Evolutionary conservation across 2,888 invertebrate genomes (phyloP).

Genomic region (Sminthurinus aureus): DNA sequence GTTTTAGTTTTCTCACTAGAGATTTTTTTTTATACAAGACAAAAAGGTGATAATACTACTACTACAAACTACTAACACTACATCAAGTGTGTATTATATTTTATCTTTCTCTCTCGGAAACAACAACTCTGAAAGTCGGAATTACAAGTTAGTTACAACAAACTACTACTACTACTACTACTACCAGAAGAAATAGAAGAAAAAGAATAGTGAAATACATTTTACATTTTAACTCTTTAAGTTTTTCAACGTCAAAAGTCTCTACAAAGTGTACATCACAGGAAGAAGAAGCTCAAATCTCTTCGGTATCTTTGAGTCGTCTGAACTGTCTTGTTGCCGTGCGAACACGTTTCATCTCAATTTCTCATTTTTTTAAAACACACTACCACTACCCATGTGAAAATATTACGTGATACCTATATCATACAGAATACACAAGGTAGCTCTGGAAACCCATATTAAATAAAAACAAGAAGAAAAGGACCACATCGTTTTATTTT

Average conservation of each 20-base stretch:
- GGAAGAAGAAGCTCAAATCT: conserved; percentile 5
- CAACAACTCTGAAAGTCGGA: background rate
- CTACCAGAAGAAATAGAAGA: background rate
- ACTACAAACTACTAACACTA: too few species aligned
- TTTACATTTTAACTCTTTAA: background rate
- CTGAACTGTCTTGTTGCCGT: conserved; percentile 39
- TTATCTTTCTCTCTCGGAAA: background rate
- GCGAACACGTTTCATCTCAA: conserved; percentile 46
- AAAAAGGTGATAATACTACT: background rate
- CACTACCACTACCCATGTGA: conserved; percentile 33
- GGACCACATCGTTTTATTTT: background rate
- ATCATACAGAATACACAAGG: background rate
- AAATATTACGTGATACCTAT: conserved; percentile 22
- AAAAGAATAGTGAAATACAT: conserved; percentile 9
- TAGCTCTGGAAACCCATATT: conserved; percentile 11
- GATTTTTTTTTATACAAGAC: background rate
- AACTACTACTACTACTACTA: background rate
- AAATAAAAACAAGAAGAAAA: background rate
- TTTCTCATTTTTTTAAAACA: conserved; percentile 40
- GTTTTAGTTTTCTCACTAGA: background rate
- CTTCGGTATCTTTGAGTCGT: conserved; percentile 20
- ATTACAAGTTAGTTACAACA: conserved; percentile 1
- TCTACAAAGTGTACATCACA: conserved; percentile 1
- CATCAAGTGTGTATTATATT: background rate
- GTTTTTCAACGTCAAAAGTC: conserved; percentile 21